phyloP scores from a whole-genome alignment of 2,113 vertebrate species.

The Phalacrocorax aristotelis region DNA sequence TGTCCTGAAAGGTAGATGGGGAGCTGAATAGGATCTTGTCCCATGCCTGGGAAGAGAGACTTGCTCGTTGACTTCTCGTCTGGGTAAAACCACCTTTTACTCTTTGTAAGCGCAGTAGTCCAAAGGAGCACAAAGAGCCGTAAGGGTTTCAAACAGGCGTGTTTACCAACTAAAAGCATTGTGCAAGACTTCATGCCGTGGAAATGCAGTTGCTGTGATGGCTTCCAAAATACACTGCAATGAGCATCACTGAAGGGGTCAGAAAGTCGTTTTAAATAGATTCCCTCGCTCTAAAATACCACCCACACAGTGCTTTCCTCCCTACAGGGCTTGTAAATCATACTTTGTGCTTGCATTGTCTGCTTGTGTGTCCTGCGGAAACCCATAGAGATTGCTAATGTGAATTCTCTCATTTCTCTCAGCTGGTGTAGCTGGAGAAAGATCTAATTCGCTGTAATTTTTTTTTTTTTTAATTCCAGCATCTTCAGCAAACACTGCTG shows the following conservation, averaged over 20 bases:
- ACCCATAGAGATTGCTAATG: rapidly evolving
- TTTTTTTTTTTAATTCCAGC: conserved; percentile 63
- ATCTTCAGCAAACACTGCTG: conserved; percentile 79
- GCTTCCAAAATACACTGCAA: background rate
- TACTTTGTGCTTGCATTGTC: background rate
- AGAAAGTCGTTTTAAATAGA: background rate
- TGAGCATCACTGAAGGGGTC: background rate
- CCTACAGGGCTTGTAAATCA: background rate
- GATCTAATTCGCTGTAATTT: background rate
- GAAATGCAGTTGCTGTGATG: background rate
- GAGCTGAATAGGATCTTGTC: background rate
- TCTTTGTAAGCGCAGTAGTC: background rate
- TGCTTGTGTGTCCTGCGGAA: background rate
- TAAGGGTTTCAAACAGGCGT: background rate
- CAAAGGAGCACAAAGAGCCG: background rate
- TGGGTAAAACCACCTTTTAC: background rate
- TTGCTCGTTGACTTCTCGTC: background rate
- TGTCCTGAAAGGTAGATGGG: background rate
- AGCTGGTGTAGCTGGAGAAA: background rate
- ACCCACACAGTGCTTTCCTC: background rate
- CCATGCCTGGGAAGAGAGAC: background rate
- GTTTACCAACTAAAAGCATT: background rate
- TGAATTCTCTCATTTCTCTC: background rate
- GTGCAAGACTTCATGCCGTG: background rate
- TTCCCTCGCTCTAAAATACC: background rate